These are phyloP conservation scores for Heliornis fulica DNA, from an alignment of 2,113 vertebrate species.

Conservation along the genomic window DNA sequence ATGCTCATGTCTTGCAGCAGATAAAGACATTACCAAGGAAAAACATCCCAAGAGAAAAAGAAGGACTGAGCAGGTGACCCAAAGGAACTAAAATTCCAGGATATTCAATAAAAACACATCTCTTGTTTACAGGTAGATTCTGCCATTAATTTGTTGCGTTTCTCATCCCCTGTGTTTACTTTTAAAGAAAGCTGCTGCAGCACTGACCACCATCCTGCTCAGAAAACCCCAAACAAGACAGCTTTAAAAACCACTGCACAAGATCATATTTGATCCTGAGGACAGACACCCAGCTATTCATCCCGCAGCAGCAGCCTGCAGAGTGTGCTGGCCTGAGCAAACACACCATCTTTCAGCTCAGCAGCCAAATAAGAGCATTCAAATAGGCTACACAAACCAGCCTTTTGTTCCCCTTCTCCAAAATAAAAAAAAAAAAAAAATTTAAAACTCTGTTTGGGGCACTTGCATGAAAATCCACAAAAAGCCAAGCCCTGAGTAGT, in stretches of 20 bases:
- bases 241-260: not conserved
- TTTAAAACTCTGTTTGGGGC: not conserved
- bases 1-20: not conserved
- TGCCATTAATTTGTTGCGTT: not conserved
- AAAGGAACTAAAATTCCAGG: not conserved
- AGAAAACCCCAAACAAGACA: not conserved
- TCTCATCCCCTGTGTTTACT: not conserved
- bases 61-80: not conserved
- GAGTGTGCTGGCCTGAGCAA: not conserved
- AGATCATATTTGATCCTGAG: not conserved
- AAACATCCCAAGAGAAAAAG: not conserved
- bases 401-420: not conserved
- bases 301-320: not conserved
- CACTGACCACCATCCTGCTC: not conserved
- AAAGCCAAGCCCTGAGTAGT: not conserved
- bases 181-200: not conserved
- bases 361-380: not conserved
- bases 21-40: not conserved
- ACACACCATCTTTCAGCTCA: not conserved
- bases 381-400: not conserved
- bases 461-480: not conserved
- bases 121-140: not conserved
- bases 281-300: not conserved
- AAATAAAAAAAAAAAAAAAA: rapidly evolving
- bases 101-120: rapidly evolving